Evolutionary conservation across 2,113 vertebrate genomes (phyloP), one percentile per base, ranked within the genome.

Genomic region (Lepus americanus): DNA sequence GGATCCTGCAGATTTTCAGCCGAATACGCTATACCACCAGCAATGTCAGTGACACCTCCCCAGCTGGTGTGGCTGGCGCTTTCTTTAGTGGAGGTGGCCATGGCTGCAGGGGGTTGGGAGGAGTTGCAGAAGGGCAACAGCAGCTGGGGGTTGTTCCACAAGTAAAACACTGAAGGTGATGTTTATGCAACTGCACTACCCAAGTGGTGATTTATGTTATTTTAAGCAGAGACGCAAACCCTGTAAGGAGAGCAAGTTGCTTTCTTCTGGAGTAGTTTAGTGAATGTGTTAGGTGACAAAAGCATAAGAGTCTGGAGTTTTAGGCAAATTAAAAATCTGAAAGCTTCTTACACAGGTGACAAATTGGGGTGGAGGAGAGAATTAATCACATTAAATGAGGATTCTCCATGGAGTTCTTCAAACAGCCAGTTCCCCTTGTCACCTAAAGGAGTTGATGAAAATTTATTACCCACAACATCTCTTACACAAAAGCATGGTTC

Each of bases 391-490:
- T 89, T 85, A 90, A 95, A 80, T 92, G 79, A 95, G 86, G 33
- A 82, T 87, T 95, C 67, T 53, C 85, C 61, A 1, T 61, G 49
- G 85, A 96, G 76, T 95, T 87, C 88, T 94, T 95, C 91, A 76
- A 81, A 67, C 61, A 84, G 51, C 27, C 59, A 78, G 29, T 90
- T 88, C 44, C 81, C 36, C 82, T 72, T 86, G 53, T 88, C 70
- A 73, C 59, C 82, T 82, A 53, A 95, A 79, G 16, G 82, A 90
- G 84, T 85, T 96, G 73, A 94, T 97, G 94, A 95, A 97, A 95
- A 95, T 95, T 86, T 61, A 95, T 97, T 89, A 87, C 66, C 36
- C 51, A 88, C 29, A 16, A 44, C 74, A 67, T 89, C 79, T 44
- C 79, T 74, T 95, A 74, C n/a, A 67, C 44, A 79, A 76, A 96